These are phyloP conservation scores for Adrianichthys oophorus DNA, from an alignment of 2,797 vertebrate genomes.

Conservation along the genomic window DNA sequence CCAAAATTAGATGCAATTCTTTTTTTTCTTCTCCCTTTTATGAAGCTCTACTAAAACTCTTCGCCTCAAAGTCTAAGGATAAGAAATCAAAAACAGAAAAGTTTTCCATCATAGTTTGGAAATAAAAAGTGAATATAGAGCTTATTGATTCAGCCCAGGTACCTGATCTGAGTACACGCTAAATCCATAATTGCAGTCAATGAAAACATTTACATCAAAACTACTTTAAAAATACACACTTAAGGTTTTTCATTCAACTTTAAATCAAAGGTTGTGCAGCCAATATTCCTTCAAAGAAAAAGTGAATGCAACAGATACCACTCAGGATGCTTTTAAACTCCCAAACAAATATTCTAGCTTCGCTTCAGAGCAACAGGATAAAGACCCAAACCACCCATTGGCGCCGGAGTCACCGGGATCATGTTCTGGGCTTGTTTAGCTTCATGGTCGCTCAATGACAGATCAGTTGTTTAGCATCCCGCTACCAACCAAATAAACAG, in stretches of 20 bases:
- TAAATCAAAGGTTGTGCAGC: not conserved
- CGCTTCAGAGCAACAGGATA: conserved; percentile 42
- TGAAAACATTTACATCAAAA: too few relatives aligned
- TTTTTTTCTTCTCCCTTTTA: too few relatives aligned
- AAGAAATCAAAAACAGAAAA: conserved; percentile 40
- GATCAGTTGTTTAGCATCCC: conserved; percentile 55
- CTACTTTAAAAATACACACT: too few relatives aligned
- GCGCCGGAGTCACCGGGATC: conserved; percentile 25
- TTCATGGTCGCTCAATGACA: conserved; percentile 40
- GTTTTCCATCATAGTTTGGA: conserved; percentile 28
- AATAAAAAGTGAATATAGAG: not conserved
- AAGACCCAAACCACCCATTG: conserved; percentile 40
- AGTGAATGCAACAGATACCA: conserved; percentile 4
- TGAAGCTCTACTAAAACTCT: too few relatives aligned
- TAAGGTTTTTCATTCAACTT: not conserved
- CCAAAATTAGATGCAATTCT: conserved; percentile 45
- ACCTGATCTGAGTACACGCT: too few relatives aligned
- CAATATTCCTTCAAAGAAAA: not conserved
- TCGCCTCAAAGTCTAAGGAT: too few relatives aligned
- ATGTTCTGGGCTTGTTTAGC: conserved; percentile 59
- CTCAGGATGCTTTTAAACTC: conserved; percentile 15
- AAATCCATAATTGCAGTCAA: too few relatives aligned
- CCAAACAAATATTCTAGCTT: conserved; percentile 37
- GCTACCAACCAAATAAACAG: conserved; percentile 64
- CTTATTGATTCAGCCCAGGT: too few relatives aligned